A percentile compares a stretch with the other conserved stretches of the same genome.
Evolutionary conservation across 2,797 vertebrate genomes (phyloP).

Genomic region (Selene dorsalis): DNA sequence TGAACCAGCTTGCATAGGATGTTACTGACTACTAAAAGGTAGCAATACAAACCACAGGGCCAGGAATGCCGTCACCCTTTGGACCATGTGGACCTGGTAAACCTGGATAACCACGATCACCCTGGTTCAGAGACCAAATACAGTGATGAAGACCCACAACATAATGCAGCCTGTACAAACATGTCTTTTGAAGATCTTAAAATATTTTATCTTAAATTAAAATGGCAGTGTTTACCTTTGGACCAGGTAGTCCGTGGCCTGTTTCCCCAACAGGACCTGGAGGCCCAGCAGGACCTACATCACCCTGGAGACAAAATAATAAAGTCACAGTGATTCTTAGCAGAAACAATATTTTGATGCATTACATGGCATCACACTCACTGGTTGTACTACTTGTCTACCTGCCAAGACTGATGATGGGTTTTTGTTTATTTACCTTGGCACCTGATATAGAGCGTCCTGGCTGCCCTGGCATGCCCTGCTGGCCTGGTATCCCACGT

Average conservation of each 20-base stretch:
- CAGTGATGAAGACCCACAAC: conserved; percentile 13
- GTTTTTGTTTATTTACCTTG: conserved; percentile 85
- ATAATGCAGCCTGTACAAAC: neutral
- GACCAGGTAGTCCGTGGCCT: conserved; percentile 90
- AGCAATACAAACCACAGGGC: conserved; percentile 85
- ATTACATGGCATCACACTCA: conserved; percentile 24
- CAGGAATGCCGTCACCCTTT: conserved; percentile 91
- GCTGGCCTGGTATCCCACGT: conserved; percentile 86
- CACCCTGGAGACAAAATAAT: conserved; percentile 83
- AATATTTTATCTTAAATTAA: neutral
- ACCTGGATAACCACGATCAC: conserved; percentile 88
- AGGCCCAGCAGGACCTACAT: conserved; percentile 86
- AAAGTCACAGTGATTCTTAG: conserved; percentile 12
- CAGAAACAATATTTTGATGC: conserved; percentile 26
- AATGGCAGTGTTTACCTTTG: conserved; percentile 85
- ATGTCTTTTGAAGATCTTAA: neutral
- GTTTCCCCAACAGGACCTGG: conserved; percentile 89
- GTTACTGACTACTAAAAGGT: neutral
- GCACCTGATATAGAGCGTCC: conserved; percentile 89
- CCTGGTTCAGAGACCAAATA: conserved; percentile 77
- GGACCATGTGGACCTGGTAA: conserved; percentile 85
- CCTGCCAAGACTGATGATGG: conserved; percentile 44
- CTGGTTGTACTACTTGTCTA: conserved; percentile 24
- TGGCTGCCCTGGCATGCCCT: conserved; percentile 88
- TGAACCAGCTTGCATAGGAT: neutral